phyloP scores from a whole-genome alignment of 2,113 vertebrate genomes.

The Trematocara nigrifrons region DNA sequence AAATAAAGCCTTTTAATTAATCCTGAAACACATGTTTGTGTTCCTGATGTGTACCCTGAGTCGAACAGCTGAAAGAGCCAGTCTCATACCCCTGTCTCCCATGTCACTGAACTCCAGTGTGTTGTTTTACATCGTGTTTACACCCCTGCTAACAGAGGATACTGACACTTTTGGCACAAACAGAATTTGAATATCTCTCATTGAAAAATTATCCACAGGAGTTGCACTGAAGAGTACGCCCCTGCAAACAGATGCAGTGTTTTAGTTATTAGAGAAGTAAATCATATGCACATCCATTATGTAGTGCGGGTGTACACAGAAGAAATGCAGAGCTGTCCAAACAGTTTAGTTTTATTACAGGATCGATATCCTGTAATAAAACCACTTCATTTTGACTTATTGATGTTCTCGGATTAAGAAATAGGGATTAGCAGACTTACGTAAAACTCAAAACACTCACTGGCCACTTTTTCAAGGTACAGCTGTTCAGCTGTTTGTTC shows the following conservation, averaged over 20 bases:
- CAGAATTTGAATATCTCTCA: background rate
- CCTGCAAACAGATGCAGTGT: background rate
- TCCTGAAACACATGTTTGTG: background rate
- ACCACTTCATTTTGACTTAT: background rate
- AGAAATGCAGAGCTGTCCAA: background rate
- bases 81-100: background rate
- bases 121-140: background rate
- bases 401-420: background rate
- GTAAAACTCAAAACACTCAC: background rate
- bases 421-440: background rate
- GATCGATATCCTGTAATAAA: background rate
- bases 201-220: background rate
- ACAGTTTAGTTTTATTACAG: background rate
- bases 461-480: background rate
- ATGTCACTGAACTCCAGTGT: background rate
- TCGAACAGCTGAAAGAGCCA: background rate
- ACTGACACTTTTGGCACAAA: background rate
- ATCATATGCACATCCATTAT: background rate
- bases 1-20: background rate
- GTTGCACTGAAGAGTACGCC: background rate
- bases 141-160: background rate
- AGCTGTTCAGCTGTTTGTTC: background rate
- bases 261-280: background rate
- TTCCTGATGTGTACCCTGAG: background rate
- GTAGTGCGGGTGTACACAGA: background rate